Evolutionary conservation across 2,113 vertebrate genomes (phyloP).

Genomic region (Entelurus aequoreus): DNA sequence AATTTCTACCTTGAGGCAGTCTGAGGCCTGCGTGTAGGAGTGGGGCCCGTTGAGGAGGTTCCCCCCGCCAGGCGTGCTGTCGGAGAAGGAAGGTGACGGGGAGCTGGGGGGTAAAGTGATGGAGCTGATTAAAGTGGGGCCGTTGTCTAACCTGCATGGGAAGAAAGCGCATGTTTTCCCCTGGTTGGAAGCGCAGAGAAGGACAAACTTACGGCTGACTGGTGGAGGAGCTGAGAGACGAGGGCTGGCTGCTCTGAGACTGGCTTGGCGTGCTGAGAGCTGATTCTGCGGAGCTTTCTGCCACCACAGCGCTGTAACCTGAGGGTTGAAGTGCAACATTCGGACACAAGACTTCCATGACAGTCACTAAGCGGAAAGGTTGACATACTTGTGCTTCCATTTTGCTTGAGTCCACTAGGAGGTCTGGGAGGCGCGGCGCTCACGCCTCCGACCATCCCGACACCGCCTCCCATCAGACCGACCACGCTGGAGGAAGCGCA

Average conservation of each 20-base stretch:
- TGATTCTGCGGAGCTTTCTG: slow-evolving; percentile 82
- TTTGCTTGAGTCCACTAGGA: slow-evolving; percentile 85
- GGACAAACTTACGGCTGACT: slow-evolving; percentile 79
- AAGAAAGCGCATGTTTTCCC: neutral
- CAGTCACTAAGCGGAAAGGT: neutral
- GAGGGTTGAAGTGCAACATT: neutral
- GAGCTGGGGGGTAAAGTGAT: slow-evolving; percentile 85
- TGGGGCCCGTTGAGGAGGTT: slow-evolving; percentile 84
- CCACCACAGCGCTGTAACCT: slow-evolving; percentile 91
- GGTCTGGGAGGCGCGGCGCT: slow-evolving; percentile 77
- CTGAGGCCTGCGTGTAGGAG: slow-evolving; percentile 77
- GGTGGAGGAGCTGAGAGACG: slow-evolving; percentile 78
- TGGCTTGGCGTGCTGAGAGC: slow-evolving; percentile 78
- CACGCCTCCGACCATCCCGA: slow-evolving; percentile 56
- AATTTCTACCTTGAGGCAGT: slow-evolving; percentile 78
- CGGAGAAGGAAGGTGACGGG: slow-evolving; percentile 83
- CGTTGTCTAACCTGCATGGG: slow-evolving; percentile 78
- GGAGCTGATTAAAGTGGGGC: slow-evolving; percentile 82
- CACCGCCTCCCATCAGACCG: slow-evolving; percentile 60
- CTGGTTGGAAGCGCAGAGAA: slow-evolving; percentile 6
- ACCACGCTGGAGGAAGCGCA: slow-evolving; percentile 53
- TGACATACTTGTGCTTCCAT: slow-evolving; percentile 82
- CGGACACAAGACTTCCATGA: neutral
- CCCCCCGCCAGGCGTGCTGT: slow-evolving; percentile 79
- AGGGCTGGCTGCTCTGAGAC: slow-evolving; percentile 78